Conservation (phyloP, 2,888 invertebrate genomes). For the Calameuta idolon region DNA sequence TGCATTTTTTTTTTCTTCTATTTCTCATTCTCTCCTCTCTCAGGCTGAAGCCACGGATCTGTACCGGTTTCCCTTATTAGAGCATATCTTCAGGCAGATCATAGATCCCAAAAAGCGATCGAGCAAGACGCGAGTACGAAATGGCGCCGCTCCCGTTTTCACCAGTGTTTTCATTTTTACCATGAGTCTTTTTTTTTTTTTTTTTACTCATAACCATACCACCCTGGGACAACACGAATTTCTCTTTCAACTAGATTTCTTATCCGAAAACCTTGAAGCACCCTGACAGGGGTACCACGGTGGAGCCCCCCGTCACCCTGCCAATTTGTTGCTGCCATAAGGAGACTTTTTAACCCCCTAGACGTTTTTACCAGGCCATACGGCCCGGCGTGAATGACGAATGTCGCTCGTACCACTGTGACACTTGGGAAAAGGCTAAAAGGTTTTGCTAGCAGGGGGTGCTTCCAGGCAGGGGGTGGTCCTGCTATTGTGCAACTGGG, state of each 20-base stretch:
- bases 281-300: conserved; percentile 35
- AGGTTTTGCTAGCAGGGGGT: conserved; percentile 55
- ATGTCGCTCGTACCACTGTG: conserved; percentile 21
- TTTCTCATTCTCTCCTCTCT: too few relatives aligned
- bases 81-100: too few relatives aligned
- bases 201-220: too few relatives aligned
- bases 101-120: too few relatives aligned
- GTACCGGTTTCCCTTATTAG: too few relatives aligned
- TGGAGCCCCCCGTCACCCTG: conserved; percentile 30
- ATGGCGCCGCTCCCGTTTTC: too few relatives aligned
- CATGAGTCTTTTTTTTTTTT: too few relatives aligned
- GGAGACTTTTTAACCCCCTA: conserved; percentile 27
- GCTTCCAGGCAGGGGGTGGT: conserved; percentile 36
- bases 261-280: conserved; percentile 25
- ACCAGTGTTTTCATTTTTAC: too few relatives aligned
- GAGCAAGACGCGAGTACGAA: too few relatives aligned
- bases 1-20: too few relatives aligned
- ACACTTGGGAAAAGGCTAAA: conserved; percentile 46
- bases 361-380: conserved; percentile 15
- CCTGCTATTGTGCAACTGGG: conserved; percentile 46
- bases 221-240: conserved; percentile 38
- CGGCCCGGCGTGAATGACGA: conserved; percentile 16
- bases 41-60: too few relatives aligned
- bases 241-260: conserved; percentile 36
- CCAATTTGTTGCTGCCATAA: conserved; percentile 45